Percentiles rank a stretch among this genome's conserved stretches.
Evolutionary conservation across 2,888 invertebrate genomes (phyloP).

Genomic region (Dasypogon diadema): DNA sequence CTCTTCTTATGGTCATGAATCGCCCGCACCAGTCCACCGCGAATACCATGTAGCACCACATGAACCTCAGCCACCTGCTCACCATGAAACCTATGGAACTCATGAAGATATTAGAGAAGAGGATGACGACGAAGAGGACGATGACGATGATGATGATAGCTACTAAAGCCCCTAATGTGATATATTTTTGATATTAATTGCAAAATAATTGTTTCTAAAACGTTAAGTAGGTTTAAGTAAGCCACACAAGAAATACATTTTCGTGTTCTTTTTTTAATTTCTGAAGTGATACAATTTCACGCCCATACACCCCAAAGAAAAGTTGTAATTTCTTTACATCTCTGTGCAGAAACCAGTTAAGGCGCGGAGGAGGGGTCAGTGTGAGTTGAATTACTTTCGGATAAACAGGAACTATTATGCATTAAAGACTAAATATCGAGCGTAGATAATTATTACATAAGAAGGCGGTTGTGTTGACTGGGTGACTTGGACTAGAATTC

Average conservation of each 20-base stretch:
- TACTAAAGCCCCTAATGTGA: slow-evolving; percentile 15
- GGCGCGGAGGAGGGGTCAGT: background rate
- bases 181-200: slow-evolving; percentile 25
- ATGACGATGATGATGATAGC: slow-evolving; percentile 30
- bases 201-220: slow-evolving; percentile 6
- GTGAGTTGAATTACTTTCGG: slow-evolving; percentile 28
- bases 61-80: background rate
- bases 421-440: slow-evolving; percentile 16
- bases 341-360: slow-evolving; percentile 7
- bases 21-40: slow-evolving; percentile 48
- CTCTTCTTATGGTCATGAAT: slow-evolving; percentile 62
- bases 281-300: background rate
- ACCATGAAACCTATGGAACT: slow-evolving; percentile 25
- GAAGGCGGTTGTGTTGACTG: background rate
- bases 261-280: background rate
- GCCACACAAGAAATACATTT: slow-evolving; percentile 13
- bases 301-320: background rate
- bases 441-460: slow-evolving; percentile 38
- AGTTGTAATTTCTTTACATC: background rate
- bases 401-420: slow-evolving; percentile 31
- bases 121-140: slow-evolving; percentile 35
- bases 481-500: slow-evolving; percentile 29
- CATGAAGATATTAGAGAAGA: slow-evolving; percentile 24
- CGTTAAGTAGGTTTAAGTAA: slow-evolving; percentile 40
- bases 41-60: background rate